A percentile compares a stretch with the other conserved stretches of the same genome.
Evolutionary conservation across 2,888 invertebrate genomes (phyloP).

Genomic region (Tetheella fluctuosa): DNA sequence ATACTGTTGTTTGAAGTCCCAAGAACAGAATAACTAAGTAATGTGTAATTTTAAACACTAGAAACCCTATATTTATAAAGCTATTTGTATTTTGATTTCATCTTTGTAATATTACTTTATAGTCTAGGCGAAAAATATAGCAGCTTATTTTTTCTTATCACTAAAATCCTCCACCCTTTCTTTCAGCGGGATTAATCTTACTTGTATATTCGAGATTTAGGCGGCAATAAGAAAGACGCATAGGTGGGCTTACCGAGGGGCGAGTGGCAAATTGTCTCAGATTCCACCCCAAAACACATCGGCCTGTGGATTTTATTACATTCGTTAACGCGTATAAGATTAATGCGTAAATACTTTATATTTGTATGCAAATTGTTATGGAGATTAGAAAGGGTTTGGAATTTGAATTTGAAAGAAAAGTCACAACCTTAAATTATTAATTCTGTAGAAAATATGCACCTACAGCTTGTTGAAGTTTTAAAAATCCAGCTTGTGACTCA

Average conservation of each 20-base stretch:
- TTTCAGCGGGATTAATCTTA: constrained; percentile 82
- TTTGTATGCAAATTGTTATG: constrained; percentile 67
- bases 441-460: constrained; percentile 13
- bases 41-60: no score
- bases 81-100: no score
- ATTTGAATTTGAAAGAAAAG: constrained; percentile 27
- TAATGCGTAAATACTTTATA: constrained; percentile 71
- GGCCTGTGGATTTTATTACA: constrained; percentile 77
- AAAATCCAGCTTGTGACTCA: not conserved
- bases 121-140: constrained; percentile 15
- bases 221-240: constrained; percentile 82
- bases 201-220: constrained; percentile 84
- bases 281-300: constrained; percentile 63
- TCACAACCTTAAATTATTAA: constrained; percentile 24
- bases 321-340: constrained; percentile 81
- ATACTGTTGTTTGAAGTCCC: no score
- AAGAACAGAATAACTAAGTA: no score
- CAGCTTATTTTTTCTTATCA: constrained; percentile 30
- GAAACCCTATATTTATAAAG: no score
- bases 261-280: constrained; percentile 81
- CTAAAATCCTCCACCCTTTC: constrained; percentile 70
- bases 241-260: constrained; percentile 80
- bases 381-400: constrained; percentile 39
- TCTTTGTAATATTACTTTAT: not conserved
- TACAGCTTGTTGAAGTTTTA: not conserved